Conservation (phyloP, 1,140 invertebrate genomes). For the Conus ventricosus region DNA sequence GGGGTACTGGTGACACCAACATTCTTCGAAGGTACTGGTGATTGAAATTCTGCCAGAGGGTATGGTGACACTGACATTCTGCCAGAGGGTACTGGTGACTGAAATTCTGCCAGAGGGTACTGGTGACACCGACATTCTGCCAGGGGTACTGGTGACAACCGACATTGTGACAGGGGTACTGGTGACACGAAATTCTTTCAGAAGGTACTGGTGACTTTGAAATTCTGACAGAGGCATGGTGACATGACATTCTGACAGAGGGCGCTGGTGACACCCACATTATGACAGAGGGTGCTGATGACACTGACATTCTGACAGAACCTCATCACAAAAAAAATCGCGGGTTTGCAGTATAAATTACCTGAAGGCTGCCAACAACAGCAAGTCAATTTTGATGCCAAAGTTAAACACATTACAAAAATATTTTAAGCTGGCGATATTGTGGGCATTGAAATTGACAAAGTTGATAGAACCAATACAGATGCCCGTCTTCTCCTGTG, state of each 20-base stretch:
- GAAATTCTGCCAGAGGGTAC: too few relatives aligned
- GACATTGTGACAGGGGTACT: too few relatives aligned
- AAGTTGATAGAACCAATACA: background rate
- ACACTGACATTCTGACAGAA: background rate
- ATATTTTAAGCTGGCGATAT: background rate
- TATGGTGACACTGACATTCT: too few relatives aligned
- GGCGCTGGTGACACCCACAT: background rate
- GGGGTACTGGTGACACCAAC: too few relatives aligned
- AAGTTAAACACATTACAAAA: background rate
- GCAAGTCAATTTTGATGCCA: slow-evolving; percentile 1
- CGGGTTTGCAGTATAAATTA: background rate
- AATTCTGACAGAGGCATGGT: background rate
- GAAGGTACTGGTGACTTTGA: background rate
- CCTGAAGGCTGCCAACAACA: background rate
- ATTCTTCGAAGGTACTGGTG: too few relatives aligned
- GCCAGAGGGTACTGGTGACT: too few relatives aligned
- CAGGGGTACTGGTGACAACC: too few relatives aligned
- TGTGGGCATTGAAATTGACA: background rate
- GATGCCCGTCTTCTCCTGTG: background rate
- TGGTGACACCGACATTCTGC: too few relatives aligned
- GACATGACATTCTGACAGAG: background rate
- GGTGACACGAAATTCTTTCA: background rate
- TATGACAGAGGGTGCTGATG: too few relatives aligned
- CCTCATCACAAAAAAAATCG: background rate
- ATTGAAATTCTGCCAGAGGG: too few relatives aligned